Base-by-base conservation (phyloP, 2,797 vertebrate species). In the Amazona finschi region DNA sequence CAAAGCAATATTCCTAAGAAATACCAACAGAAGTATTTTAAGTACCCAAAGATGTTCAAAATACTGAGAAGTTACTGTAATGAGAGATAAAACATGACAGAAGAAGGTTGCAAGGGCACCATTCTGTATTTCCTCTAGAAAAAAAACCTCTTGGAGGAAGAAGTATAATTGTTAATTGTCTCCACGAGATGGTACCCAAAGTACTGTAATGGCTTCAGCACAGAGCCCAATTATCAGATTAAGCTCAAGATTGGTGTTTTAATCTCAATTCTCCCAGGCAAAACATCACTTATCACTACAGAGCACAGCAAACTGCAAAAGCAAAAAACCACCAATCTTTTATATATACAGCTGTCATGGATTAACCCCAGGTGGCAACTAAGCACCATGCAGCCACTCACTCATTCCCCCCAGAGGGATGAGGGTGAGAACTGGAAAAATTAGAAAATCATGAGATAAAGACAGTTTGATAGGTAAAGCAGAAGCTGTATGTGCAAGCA, bases 361-460 rank as follows among this genome's bases (percentile, higher is more conserved):
- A 69, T 77, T 41, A 67, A 62, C 8, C 21, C 13, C 65, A 43
- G 19, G 20, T 3, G 6, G 8, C 61, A 60, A 7, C 41, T 33
- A 13, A 80, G 47, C 65, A 57, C 15, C 14, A 31, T 11, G 5
- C 25, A 52, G 47, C 7, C 22, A 49, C 30, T 31, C 9, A 9
- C 58, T 41, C 46, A 62, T 15, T 62, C 47, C 47, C 31, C 6
- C 8, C 27, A 1, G 0, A 7, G 16, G 65, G 61, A 60, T 3
- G 0, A 1, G 7, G 22, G 27, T 72, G 18, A 17, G 22, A 44
- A 30, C 0, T 44, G 14, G 11, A 67, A 52, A 46, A 82, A 36
- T 15, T 15, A 49, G 30, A 57, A 73, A 82, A 67, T 5, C 43
- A 25, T 36, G 55, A 58, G 55, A 58, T 36, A 58, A 57, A 15